phyloP scores from a whole-genome alignment of 1,140 invertebrate genomes.

The Mizuhopecten yessoensis region DNA sequence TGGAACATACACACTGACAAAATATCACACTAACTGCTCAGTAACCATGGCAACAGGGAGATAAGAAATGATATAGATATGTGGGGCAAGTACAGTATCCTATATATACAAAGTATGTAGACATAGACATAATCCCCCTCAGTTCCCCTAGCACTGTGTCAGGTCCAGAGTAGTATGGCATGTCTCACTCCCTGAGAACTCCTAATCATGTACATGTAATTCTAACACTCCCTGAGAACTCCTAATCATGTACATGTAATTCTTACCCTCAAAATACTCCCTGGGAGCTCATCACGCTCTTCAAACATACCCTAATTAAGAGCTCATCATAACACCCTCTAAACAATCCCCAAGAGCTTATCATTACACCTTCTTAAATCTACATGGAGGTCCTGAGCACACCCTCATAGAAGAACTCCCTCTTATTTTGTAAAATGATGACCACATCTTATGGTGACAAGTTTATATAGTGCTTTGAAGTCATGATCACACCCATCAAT shows the following conservation, averaged over 20 bases:
- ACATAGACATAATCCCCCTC: not conserved
- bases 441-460: no score
- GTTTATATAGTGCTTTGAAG: no score
- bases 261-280: not conserved
- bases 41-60: not conserved
- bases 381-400: no score
- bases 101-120: constrained; percentile 11
- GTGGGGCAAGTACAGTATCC: not conserved
- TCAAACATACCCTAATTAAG: no score
- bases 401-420: no score
- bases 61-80: constrained; percentile 26
- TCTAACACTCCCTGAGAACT: not conserved
- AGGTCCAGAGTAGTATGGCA: not conserved
- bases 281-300: no score
- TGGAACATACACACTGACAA: not conserved
- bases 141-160: constrained; percentile 27
- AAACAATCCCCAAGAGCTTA: no score
- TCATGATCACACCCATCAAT: no score
- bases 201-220: not conserved
- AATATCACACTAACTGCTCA: constrained; percentile 24
- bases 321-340: no score
- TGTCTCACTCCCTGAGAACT: not conserved
- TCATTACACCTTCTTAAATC: no score
- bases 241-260: not conserved
- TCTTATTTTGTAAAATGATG: no score